Evolutionary conservation across 2,797 vertebrate species (phyloP), one percentile per base, ranked within the genome.

Genomic region (Urosaurus nigricauda): DNA sequence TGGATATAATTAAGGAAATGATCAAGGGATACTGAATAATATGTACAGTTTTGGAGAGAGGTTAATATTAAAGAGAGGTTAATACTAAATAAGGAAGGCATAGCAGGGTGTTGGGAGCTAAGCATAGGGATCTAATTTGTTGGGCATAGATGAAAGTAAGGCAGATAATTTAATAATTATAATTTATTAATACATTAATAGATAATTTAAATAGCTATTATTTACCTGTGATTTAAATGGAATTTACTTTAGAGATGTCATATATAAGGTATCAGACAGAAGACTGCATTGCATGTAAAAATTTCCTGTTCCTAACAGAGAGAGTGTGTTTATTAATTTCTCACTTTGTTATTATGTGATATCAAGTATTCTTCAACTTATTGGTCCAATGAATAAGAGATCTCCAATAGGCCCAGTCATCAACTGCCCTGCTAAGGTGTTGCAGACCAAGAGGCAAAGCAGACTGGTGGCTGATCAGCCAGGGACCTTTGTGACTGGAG

Each of bases 241-340:
- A 75, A 37, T 3, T 24, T 75, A 40, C 73, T 75, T 37, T 37
- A 40, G 17, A 24, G 19, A 24, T 40, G 73, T 40, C 17, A 40
- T 5, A 71, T 13, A 74, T 3, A 9, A 9, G 37, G 37, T 19
- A 24, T 74, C 6, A 26, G 26, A 65, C 9, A 65, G 26, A 65
- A 19, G 73, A 40, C 17, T 21, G n/a, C n/a, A 37, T 35, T 37
- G 37, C n/a, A 75, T 4, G 0, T 16, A 73, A 77, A n/a, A 65
- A n/a, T 17, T 37, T 92, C 90, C 63, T 92, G 35, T 70, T 91
- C 21, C 82, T n/a, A 12, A 71, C 79, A 47, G 82, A 82, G 84
- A 87, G 87, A n/a, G n/a, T 81, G 60, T 26, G 60, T 26, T 7
- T 6, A 65, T 24, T 65, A 65, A 4, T 65, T 65, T 65, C 16